Evolutionary conservation across 2,797 vertebrate genomes (phyloP).

Genomic region (Chelmon rostratus): DNA sequence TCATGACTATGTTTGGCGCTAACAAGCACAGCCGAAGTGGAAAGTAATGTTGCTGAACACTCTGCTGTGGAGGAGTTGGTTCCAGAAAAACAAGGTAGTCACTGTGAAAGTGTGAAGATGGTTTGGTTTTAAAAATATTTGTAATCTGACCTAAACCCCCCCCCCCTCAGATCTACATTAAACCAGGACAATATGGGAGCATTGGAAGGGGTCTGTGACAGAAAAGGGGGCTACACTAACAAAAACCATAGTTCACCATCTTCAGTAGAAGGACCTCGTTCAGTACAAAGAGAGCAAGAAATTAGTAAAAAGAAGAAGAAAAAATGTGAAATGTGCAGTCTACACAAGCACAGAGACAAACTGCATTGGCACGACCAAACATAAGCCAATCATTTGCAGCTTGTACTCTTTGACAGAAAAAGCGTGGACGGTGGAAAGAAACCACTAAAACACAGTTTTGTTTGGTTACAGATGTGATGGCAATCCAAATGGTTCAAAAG

Average conservation of each 20-base stretch:
- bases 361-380: background rate
- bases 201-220: background rate
- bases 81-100: background rate
- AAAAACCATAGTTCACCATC: background rate
- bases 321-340: background rate
- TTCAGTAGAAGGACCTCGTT: background rate
- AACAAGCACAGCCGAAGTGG: background rate
- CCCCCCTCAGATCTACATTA: background rate
- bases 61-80: background rate
- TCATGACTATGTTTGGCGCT: background rate
- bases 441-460: background rate
- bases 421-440: background rate
- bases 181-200: background rate
- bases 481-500: too few species aligned
- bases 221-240: background rate
- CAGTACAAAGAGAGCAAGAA: background rate
- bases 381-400: background rate
- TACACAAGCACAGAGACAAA: background rate
- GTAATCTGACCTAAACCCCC: background rate
- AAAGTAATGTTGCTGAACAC: background rate
- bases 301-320: too few species aligned
- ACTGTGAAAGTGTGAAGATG: background rate
- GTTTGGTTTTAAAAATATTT: background rate
- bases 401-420: background rate
- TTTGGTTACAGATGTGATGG: background rate